These are phyloP conservation scores for Vidua chalybeata DNA, from an alignment of 2,113 vertebrate genomes.

Conservation along the genomic window DNA sequence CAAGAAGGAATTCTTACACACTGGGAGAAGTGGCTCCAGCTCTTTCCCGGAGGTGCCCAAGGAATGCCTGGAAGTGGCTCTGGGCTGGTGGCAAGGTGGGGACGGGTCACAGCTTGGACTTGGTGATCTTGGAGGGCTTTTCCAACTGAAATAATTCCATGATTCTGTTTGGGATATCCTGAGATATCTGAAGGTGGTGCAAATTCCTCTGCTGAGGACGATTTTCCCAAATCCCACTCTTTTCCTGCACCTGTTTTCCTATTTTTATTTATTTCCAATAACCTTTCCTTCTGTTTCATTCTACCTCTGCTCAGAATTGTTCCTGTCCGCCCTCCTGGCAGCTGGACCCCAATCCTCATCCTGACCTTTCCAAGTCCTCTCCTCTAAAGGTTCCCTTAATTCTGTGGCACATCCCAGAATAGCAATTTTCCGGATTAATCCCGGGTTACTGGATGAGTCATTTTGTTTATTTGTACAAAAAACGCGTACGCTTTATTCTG, in stretches of 20 bases:
- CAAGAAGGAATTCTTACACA: not conserved
- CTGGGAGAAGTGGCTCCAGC: not conserved
- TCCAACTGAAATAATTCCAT: not conserved
- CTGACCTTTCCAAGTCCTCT: not conserved
- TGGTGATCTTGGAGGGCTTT: not conserved
- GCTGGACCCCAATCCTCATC: not conserved
- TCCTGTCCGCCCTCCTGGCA: not conserved
- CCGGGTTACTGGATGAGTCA: not conserved
- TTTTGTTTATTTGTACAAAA: not conserved
- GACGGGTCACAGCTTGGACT: not conserved
- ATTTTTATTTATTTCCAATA: not conserved
- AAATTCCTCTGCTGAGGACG: not conserved
- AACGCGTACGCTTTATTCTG: fast-evolving
- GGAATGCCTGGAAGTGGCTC: not conserved
- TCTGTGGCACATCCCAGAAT: not conserved
- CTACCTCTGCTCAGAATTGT: not conserved
- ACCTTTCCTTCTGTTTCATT: not conserved
- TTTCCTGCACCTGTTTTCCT: not conserved
- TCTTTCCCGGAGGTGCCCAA: not conserved
- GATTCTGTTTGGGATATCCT: not conserved
- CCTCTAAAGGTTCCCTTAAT: not conserved
- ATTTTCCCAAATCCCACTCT: not conserved
- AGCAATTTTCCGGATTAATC: not conserved
- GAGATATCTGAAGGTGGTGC: not conserved
- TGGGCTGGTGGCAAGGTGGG: not conserved